phyloP scores from a whole-genome alignment of 2,113 vertebrate species.

The Thomomys bottae region DNA sequence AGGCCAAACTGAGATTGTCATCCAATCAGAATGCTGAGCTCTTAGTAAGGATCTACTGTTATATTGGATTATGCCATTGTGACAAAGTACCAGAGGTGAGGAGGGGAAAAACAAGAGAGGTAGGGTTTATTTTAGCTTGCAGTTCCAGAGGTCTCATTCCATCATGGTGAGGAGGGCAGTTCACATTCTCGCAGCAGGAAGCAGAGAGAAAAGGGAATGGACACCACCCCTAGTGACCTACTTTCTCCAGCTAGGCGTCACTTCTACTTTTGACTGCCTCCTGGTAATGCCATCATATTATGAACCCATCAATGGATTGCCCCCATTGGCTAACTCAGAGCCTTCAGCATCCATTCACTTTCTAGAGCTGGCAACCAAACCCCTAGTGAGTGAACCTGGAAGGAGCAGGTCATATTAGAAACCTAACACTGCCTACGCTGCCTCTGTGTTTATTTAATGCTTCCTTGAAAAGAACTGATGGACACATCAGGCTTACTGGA shows the following conservation, averaged over 20 bases:
- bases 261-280: no score
- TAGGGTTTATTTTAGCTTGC: no score
- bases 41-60: background rate
- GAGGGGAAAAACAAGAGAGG: no score
- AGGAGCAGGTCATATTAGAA: background rate
- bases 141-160: no score
- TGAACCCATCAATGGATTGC: background rate
- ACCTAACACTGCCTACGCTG: background rate
- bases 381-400: background rate
- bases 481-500: background rate
- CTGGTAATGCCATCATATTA: background rate
- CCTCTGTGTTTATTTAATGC: background rate
- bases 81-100: background rate
- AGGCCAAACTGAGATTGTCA: no score
- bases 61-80: background rate
- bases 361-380: background rate
- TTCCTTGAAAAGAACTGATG: background rate
- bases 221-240: no score
- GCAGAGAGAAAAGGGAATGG: no score
- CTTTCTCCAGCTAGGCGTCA: no score
- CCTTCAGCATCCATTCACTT: no score
- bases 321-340: background rate
- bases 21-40: background rate
- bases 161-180: no score
- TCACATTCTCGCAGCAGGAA: no score